Evolutionary conservation across 2,113 vertebrate species (phyloP), one percentile per base, ranked within the genome.

Genomic region (Rhinoderma darwinii): DNA sequence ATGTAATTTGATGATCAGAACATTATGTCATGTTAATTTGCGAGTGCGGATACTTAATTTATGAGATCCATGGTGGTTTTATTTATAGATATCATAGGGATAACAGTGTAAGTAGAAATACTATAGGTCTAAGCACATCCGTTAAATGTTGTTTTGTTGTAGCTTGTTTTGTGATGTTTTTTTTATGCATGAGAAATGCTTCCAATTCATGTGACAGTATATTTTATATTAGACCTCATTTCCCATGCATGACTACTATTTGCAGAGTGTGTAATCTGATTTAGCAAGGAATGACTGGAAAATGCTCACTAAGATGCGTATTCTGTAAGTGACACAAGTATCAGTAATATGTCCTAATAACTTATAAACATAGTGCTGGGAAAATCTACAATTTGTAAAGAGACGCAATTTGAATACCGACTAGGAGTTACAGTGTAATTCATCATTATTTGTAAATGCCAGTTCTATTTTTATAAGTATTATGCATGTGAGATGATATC

Each of bases 391-490:
- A 51, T 83, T 54, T 61, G 54, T 18, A 43, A 72, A 32, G 22
- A 84, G 25, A 70, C 32, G 15, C n/a, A 35, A 18, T 41, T 66
- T 84, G 50, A 83, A 70, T 35, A 44, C 32, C 32, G 77, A 74
- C 30, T n/a, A 47, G 11, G 18, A 12, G 56, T 39, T 47, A 63
- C 27, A 17, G 56, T 47, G 54, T 78, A 50, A 77, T 85, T 66
- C 47, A 76, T 85, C 74, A 78, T 35, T 20, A 44, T 51, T 37
- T 63, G 15, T 32, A 79, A 79, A 51, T 22, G 22, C 20, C 44
- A 80, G 41, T 70, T 86, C 75, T 86, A 80, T 80, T 80, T 81
- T 81, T 81, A 35, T 22, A 51, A 35, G 72, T 14, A 86, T 73
- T 72, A 39, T 80, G 47, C 12, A 30, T 80, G 25, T 32, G 12